Evolutionary conservation across 2,888 invertebrate genomes (phyloP).

Genomic region (Zygothrica quintamaculata): DNA sequence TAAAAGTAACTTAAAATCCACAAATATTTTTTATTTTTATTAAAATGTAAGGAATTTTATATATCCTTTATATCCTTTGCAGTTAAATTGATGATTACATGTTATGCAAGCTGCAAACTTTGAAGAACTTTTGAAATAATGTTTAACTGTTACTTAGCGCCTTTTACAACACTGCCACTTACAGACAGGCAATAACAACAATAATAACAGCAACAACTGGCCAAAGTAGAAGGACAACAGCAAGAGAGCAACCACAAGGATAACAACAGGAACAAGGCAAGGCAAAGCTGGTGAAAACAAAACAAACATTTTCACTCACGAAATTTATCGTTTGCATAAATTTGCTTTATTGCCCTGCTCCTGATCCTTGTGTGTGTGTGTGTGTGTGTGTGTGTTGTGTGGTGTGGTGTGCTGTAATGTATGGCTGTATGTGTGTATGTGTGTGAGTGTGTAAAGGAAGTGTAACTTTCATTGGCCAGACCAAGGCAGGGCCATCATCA

Average conservation of each 20-base stretch:
- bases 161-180: slow-evolving; percentile 64
- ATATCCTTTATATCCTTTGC: not conserved
- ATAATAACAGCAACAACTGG: slow-evolving; percentile 14
- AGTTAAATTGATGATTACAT: slow-evolving; percentile 8
- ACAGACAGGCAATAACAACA: slow-evolving; percentile 24
- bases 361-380: slow-evolving; percentile 52
- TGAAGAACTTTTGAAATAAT: slow-evolving; percentile 45
- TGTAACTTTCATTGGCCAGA: slow-evolving; percentile 74
- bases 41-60: no score
- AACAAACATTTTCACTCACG: slow-evolving; percentile 78
- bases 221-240: slow-evolving; percentile 16
- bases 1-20: no score
- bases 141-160: slow-evolving; percentile 60
- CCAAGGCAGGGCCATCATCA: slow-evolving; percentile 60
- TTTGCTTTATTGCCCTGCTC: slow-evolving; percentile 78
- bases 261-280: slow-evolving; percentile 15
- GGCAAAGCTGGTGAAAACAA: slow-evolving; percentile 59
- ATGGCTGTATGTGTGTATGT: no score
- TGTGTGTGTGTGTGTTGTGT: slow-evolving; percentile 35
- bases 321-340: slow-evolving; percentile 83
- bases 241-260: slow-evolving; percentile 18
- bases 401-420: slow-evolving; percentile 21
- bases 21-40: no score
- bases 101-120: slow-evolving; percentile 15
- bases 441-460: slow-evolving; percentile 59